Evolutionary conservation across 2,888 invertebrate genomes (phyloP).

Genomic region (Spilosoma lubricipeda): DNA sequence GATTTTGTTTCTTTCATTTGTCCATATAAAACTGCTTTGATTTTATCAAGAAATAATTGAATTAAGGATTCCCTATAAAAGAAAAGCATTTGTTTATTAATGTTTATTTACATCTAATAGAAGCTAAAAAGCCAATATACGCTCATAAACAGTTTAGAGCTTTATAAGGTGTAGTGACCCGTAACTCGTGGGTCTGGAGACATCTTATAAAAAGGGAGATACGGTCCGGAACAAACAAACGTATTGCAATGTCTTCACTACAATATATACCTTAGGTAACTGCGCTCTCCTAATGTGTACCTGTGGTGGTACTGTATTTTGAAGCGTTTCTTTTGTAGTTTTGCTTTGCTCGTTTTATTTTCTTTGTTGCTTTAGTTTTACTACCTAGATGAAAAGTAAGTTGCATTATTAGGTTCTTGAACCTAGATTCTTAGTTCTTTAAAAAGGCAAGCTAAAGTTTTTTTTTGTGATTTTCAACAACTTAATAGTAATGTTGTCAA

Average conservation of each 20-base stretch:
- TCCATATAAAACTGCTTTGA: background rate
- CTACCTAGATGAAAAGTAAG: background rate
- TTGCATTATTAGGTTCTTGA: constrained; percentile 1
- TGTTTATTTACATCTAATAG: constrained; percentile 10
- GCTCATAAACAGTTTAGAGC: constrained; percentile 59
- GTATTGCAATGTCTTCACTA: constrained; percentile 72
- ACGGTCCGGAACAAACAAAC: constrained; percentile 77
- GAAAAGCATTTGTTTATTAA: background rate
- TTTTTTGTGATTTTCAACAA: too few relatives aligned
- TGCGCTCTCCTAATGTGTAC: constrained; percentile 60
- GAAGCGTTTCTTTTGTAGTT: constrained; percentile 17
- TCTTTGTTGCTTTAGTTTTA: constrained; percentile 2
- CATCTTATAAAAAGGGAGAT: constrained; percentile 76
- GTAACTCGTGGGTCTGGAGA: constrained; percentile 67
- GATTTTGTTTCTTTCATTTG: background rate
- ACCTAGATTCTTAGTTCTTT: background rate
- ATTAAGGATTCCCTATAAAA: background rate
- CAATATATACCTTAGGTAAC: constrained; percentile 67
- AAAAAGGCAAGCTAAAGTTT: too few relatives aligned
- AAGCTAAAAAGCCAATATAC: constrained; percentile 51
- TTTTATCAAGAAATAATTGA: background rate
- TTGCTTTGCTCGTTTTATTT: constrained; percentile 23
- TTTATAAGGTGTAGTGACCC: constrained; percentile 66
- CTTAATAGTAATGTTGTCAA: background rate
- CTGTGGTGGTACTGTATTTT: constrained; percentile 26